Evolutionary conservation across 2,888 invertebrate genomes (phyloP).

Genomic region (Willowsia nigromaculata): DNA sequence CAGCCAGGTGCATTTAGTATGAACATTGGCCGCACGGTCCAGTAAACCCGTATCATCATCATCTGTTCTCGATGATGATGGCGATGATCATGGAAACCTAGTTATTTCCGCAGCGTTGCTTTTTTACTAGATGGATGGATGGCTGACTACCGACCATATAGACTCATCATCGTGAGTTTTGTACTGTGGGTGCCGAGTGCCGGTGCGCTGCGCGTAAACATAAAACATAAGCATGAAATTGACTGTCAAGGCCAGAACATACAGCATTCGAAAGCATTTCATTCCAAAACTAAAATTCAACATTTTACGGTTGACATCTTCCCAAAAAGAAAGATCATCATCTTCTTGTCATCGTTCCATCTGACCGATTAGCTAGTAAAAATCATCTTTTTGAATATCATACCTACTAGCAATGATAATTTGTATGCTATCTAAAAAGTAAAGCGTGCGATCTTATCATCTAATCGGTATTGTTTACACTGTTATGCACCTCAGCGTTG

Average conservation of each 20-base stretch:
- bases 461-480: neutral
- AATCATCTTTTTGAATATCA: conserved; percentile 4
- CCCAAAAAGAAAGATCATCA: conserved; percentile 36
- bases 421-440: neutral
- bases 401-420: neutral
- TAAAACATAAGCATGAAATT: conserved; percentile 42
- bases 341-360: conserved; percentile 66
- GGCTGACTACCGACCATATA: conserved; percentile 50
- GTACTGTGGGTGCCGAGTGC: conserved; percentile 33
- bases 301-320: conserved; percentile 47
- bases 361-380: conserved; percentile 47
- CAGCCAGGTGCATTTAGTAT: conserved; percentile 61
- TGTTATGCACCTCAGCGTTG: neutral
- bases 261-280: conserved; percentile 4
- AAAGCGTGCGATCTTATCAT: neutral
- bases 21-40: conserved; percentile 54
- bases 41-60: conserved; percentile 66
- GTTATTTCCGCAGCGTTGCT: conserved; percentile 67
- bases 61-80: conserved; percentile 9
- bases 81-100: conserved; percentile 69
- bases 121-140: conserved; percentile 51
- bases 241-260: conserved; percentile 63
- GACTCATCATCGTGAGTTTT: conserved; percentile 20
- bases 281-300: neutral
- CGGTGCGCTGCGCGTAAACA: conserved; percentile 6